Base-by-base conservation (phyloP, 2,797 vertebrate genomes). In the Tangara arthus region DNA sequence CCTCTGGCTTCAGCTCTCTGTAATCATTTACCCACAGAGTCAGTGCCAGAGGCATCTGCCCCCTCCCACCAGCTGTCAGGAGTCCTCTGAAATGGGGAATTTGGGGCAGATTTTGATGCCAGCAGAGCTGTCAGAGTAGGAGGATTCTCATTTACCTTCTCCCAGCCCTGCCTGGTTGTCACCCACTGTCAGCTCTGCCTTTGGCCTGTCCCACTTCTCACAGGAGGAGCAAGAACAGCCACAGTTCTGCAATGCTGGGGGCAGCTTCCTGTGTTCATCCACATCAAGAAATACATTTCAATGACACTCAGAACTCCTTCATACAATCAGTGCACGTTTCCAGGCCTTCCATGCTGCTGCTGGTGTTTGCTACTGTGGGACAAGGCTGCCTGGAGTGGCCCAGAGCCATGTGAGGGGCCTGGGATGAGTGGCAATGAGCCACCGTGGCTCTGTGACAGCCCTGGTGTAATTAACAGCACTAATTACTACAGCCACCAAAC, bases 291-390 rank as follows among this genome's bases (percentile, higher is more conserved):
- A 18, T 17, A 3, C 0, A 9, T 60, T 50, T 21, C 8, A 59
- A 12, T 5, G 23, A 16, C 23, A 15, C 14, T 60, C 46, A 28
- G 22, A 59, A 7, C 39, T 44, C 39, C 82, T 35, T 22, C 26
- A n/a, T 1, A 15, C 9, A n/a, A 3, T 10, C 47, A 6, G 52
- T 28, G 42, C 35, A 1, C 0, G 0, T 59, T 46, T 50, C 50
- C 53, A 7, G 3, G 24, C 66, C 55, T 53, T 13, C 66, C 1
- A 0, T 12, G 64, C 68, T 37, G 64, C 68, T 37, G 73, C 61
- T 22, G 27, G 6, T 8, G 27, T 30, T 60, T 37, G 52, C 61
- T 63, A 55, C 3, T 4, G 26, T 4, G 35, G 32, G 10, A 21
- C 17, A 30, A 34, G 42, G 63, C 6, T 53, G 53, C 78, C n/a